Conservation (phyloP, 2,797 vertebrate species). For the Hydrophis major region DNA sequence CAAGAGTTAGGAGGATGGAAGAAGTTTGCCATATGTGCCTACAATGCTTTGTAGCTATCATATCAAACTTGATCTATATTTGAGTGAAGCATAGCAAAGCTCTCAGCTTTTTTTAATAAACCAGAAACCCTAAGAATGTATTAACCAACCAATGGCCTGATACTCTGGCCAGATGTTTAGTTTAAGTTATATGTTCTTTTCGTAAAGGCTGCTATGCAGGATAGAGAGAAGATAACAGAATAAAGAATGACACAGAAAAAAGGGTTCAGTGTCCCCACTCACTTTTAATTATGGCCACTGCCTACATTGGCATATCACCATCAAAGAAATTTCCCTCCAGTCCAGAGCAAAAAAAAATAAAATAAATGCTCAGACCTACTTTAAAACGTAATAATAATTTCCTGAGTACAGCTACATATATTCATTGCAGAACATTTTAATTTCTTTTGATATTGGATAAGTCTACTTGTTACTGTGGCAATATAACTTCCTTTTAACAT, state of each 20-base stretch:
- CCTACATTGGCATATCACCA: neutral
- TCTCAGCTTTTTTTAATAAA: neutral
- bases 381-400: neutral
- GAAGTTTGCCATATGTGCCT: neutral
- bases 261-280: neutral
- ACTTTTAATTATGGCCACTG: neutral
- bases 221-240: neutral
- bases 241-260: neutral
- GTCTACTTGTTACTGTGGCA: neutral
- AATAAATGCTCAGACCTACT: neutral
- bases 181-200: neutral
- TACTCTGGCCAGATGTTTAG: neutral
- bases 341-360: neutral
- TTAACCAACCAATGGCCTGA: neutral
- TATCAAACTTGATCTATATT: constrained; percentile 17
- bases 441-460: neutral
- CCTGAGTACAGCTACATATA: neutral
- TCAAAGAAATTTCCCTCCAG: neutral
- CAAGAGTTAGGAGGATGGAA: constrained; percentile 19
- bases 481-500: neutral
- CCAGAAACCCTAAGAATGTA: neutral
- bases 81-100: neutral
- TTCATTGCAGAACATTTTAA: neutral
- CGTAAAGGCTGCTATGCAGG: neutral
- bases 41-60: constrained; percentile 6